phyloP scores from a whole-genome alignment of 2,797 vertebrate species.

The Triplophysa yarkandensis region DNA sequence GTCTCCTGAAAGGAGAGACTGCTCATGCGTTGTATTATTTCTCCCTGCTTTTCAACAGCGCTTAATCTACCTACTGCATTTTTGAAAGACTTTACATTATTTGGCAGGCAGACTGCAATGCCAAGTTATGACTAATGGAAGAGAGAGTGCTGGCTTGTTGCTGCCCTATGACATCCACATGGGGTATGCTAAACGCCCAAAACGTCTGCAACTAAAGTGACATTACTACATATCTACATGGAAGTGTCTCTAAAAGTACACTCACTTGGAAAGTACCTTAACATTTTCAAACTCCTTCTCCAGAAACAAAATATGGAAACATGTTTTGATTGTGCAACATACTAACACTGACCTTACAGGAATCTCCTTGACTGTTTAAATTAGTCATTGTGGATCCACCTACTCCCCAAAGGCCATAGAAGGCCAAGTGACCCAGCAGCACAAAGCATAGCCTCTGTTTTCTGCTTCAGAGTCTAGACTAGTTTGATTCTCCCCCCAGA shows the following conservation, averaged over 20 bases:
- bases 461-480: conserved; percentile 18
- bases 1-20: conserved; percentile 43
- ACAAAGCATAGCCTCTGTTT: conserved; percentile 72
- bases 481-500: conserved; percentile 26
- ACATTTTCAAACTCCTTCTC: conserved; percentile 20
- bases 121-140: conserved; percentile 58
- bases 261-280: not conserved
- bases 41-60: conserved; percentile 49
- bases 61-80: conserved; percentile 63
- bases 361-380: conserved; percentile 45
- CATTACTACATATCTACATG: not conserved
- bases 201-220: conserved; percentile 15
- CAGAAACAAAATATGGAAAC: conserved; percentile 26
- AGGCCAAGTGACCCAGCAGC: conserved; percentile 61
- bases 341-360: conserved; percentile 41
- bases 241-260: not conserved
- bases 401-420: conserved; percentile 58
- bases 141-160: conserved; percentile 63
- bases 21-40: not conserved
- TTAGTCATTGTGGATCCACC: conserved; percentile 58
- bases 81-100: conserved; percentile 70
- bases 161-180: conserved; percentile 47
- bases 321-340: conserved; percentile 48
- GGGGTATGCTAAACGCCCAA: conserved; percentile 19
- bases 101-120: conserved; percentile 59